Conservation (phyloP, 2,113 vertebrate species). For the Mellivora capensis region DNA sequence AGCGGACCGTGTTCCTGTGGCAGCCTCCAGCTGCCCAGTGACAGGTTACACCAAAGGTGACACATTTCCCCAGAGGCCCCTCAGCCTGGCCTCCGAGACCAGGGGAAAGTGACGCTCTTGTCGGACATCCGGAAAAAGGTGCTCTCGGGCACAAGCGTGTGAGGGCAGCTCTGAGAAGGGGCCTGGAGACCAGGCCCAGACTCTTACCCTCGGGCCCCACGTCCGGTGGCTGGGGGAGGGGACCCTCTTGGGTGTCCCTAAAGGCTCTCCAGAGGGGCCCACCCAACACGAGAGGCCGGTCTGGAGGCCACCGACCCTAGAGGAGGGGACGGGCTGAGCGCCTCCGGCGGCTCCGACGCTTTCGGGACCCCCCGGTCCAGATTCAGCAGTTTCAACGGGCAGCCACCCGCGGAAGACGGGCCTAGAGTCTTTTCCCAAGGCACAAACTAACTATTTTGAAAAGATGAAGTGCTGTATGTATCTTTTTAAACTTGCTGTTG, state of each 20-base stretch:
- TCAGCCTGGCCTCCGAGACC: neutral
- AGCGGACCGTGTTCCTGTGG: neutral
- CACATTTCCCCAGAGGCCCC: neutral
- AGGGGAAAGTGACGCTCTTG: neutral
- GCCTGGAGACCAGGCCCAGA: no score
- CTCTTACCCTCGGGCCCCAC: no score
- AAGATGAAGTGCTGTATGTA: neutral
- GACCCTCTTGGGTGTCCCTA: fast-evolving
- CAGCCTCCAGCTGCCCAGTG: neutral
- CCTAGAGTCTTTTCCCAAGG: neutral
- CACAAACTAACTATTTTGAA: neutral
- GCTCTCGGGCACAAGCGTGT: fast-evolving
- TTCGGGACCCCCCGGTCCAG: no score
- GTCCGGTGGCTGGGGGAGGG: neutral
- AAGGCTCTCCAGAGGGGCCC: neutral
- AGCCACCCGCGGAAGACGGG: neutral
- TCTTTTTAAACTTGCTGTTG: neutral
- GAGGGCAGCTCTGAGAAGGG: fast-evolving
- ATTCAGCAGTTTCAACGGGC: neutral
- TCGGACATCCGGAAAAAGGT: neutral
- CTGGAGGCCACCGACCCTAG: neutral
- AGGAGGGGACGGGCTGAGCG: neutral
- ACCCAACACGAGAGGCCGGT: neutral
- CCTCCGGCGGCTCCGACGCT: neutral
- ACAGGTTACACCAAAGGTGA: neutral